Base-by-base conservation (phyloP, 2,888 invertebrate species). In the Leptopilina myrica region DNA sequence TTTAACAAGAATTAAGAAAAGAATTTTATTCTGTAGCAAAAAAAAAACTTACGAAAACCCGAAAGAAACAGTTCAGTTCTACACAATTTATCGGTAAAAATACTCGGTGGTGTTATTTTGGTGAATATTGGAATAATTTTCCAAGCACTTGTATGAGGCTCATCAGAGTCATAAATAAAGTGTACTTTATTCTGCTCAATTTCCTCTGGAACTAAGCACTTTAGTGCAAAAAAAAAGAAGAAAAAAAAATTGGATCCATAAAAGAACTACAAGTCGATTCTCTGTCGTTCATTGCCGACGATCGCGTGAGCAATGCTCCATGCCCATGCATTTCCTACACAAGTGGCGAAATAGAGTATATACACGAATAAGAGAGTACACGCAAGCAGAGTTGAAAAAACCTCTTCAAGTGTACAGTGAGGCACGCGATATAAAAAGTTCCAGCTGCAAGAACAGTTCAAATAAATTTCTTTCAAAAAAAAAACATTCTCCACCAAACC, bases 241-340 rank as follows among this genome's bases (percentile, higher is more conserved):
- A 49, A 73, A 53, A 49, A 49, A 49, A 73, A 53, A 73, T 73
- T 73, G 73, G 33, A 73, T 73, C 33, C 73, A 73, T 73, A 73
- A 56, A 73, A 73, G 56, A 56, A 73, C 49, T 73, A 69, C 73
- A 56, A 73, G 73, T 33, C 73, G 73, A 53, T 73, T 73, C 33
- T 56, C 26, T 26, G 9, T 56, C 56, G 33, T 73, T 9, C 73
- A 73, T 73, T 56, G 73, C 26, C 14, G 33, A 66, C 65, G 79
- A 83, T 83, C 80, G 81, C 80, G 82, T 81, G 82, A 80, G 79
- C 78, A 77, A 79, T 78, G 69, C 77, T 76, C 73, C 80, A 78
- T 83, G 79, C 75, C 76, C 76, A 79, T 79, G 76, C 76, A 78
- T 73, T 79, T 77, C 76, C 53, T 66, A 75, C 78, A 82, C 80